Percentiles rank a stretch among this genome's conserved stretches.
These are phyloP conservation scores for Nemotelus pantherinus DNA, from an alignment of 2,888 invertebrate species.

Conservation along the genomic window DNA sequence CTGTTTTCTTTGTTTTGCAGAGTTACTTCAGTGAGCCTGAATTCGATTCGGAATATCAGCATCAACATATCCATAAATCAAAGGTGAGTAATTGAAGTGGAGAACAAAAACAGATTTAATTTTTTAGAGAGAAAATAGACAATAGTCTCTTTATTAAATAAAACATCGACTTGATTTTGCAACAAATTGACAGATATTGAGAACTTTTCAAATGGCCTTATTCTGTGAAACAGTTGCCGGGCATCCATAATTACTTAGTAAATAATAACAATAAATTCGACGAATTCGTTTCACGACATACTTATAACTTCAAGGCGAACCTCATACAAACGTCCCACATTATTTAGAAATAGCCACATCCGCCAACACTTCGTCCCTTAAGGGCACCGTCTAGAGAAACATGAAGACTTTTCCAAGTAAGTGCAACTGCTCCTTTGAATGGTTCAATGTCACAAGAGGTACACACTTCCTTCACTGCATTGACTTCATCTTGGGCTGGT, in stretches of 20 bases:
- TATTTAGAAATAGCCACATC: conserved; percentile 62
- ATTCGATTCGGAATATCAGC: conserved; percentile 92
- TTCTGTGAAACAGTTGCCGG: neutral
- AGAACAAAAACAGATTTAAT: neutral
- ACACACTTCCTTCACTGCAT: conserved; percentile 81
- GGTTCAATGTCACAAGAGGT: conserved; percentile 80
- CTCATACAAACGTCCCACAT: too few relatives aligned
- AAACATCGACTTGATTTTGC: too few relatives aligned
- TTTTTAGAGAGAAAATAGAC: neutral
- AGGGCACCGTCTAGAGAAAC: conserved; percentile 60
- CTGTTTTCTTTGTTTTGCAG: conserved; percentile 59
- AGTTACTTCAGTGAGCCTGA: conserved; percentile 95
- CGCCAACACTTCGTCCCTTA: conserved; percentile 62
- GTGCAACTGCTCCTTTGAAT: conserved; percentile 80
- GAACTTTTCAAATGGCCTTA: too few relatives aligned
- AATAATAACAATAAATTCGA: neutral
- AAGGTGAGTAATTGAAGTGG: conserved; percentile 73
- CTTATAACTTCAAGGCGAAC: too few relatives aligned
- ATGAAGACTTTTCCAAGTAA: conserved; percentile 76
- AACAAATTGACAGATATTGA: too few relatives aligned
- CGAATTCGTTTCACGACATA: too few relatives aligned
- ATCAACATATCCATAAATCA: conserved; percentile 91
- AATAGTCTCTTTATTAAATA: neutral
- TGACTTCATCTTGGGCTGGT: conserved; percentile 85
- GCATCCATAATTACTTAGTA: neutral